phyloP scores from a whole-genome alignment of 2,797 vertebrate species.

The Lutjanus campechanus region DNA sequence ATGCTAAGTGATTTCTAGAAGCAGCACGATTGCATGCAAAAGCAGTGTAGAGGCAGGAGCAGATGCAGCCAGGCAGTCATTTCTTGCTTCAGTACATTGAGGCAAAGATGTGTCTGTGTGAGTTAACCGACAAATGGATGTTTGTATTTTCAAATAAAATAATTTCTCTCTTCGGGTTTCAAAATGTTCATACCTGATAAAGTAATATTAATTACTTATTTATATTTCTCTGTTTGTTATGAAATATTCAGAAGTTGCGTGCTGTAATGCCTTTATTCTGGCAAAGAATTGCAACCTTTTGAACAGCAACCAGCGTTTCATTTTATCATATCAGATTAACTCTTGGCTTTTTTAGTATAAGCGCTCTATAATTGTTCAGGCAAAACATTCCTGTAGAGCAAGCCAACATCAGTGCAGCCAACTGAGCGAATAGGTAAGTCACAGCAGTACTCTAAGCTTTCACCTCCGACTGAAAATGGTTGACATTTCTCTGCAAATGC shows the following conservation, averaged over 20 bases:
- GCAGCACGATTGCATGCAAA: neutral
- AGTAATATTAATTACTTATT: neutral
- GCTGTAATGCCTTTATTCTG: neutral
- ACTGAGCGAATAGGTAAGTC: constrained; percentile 36
- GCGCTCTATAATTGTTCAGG: constrained; percentile 4
- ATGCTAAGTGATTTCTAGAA: constrained; percentile 3
- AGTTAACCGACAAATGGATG: neutral
- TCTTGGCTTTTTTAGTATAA: neutral
- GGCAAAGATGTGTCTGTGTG: neutral
- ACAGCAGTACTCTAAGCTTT: constrained; percentile 36
- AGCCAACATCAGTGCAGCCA: constrained; percentile 16
- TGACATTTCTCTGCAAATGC: constrained; percentile 60
- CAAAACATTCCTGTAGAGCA: constrained; percentile 20
- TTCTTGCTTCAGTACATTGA: neutral
- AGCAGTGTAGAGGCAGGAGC: neutral
- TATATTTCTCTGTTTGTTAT: neutral
- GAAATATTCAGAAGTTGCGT: constrained; percentile 1
- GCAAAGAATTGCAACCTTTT: neutral
- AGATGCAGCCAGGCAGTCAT: neutral
- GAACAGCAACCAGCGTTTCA: neutral
- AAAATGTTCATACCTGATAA: neutral
- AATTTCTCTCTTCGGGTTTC: neutral
- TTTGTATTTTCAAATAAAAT: neutral
- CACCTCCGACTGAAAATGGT: constrained; percentile 49
- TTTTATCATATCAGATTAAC: constrained; percentile 9